phyloP scores from a whole-genome alignment of 2,888 invertebrate species.

The Himalopsyche tibetana region DNA sequence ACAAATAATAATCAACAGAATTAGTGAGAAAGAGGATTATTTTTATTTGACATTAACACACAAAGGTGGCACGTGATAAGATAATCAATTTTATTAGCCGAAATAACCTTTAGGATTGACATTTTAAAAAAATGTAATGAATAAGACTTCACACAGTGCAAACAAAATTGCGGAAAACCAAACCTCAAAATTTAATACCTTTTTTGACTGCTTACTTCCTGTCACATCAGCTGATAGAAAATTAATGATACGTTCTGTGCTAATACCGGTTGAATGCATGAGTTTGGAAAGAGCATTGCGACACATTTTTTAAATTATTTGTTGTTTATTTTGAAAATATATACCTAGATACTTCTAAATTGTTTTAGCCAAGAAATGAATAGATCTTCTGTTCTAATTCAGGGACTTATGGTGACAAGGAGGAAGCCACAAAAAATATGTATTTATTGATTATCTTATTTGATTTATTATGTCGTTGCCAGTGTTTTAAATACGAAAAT shows the following conservation, averaged over 20 bases:
- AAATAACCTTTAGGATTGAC: slow-evolving; percentile 7
- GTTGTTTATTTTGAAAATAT: no score
- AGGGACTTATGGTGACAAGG: no score
- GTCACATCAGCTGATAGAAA: slow-evolving; percentile 29
- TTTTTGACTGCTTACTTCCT: slow-evolving; percentile 30
- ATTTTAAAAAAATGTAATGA: not conserved
- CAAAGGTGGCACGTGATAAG: slow-evolving; percentile 37
- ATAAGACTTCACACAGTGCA: not conserved
- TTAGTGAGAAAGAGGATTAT: not conserved
- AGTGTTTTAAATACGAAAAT: no score
- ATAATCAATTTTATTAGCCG: not conserved
- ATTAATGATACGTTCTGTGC: slow-evolving; percentile 22
- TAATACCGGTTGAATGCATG: not conserved
- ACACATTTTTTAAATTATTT: no score
- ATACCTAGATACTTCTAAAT: no score
- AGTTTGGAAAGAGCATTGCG: not conserved
- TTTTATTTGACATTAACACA: slow-evolving; percentile 39
- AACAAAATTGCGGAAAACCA: slow-evolving; percentile 19
- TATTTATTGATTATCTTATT: no score
- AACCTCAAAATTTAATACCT: slow-evolving; percentile 29
- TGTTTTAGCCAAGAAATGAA: no score
- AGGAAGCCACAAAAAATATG: no score
- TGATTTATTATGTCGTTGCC: no score
- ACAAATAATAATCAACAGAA: not conserved
- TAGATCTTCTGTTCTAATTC: no score